Percentiles rank a stretch among this genome's conserved stretches.
Evolutionary conservation across 2,797 vertebrate genomes (phyloP).

Genomic region (Alcedo atthis): DNA sequence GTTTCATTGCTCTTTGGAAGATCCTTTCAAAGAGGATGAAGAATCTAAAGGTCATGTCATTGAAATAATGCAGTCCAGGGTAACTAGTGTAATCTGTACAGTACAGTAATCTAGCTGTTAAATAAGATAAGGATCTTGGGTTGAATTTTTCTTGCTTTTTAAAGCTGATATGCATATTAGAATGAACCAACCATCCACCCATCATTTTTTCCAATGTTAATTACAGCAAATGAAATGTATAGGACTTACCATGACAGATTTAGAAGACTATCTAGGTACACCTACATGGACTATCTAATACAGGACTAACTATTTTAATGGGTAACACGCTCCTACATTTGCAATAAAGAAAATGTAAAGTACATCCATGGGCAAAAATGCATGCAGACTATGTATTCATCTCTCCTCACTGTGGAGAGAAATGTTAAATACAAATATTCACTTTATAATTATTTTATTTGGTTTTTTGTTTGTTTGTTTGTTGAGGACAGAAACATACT

Average conservation of each 20-base stretch:
- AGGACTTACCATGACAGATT: background rate
- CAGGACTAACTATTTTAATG: background rate
- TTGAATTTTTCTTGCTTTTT: background rate
- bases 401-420: background rate
- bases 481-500: background rate
- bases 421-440: background rate
- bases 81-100: constrained; percentile 24
- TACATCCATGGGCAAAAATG: background rate
- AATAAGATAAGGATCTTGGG: background rate
- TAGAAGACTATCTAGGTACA: background rate
- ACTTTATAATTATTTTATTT: too few species aligned
- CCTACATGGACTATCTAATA: background rate
- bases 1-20: constrained; percentile 29
- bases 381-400: background rate
- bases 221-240: background rate
- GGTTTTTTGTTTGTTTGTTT: background rate
- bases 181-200: background rate
- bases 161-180: background rate
- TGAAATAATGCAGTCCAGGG: constrained; percentile 26
- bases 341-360: background rate
- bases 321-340: background rate
- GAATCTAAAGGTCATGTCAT: constrained; percentile 57
- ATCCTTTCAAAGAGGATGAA: constrained; percentile 34
- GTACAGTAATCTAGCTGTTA: background rate
- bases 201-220: background rate